These are phyloP conservation scores for Mystacornis crossleyi DNA, from an alignment of 2,113 vertebrate species.

Conservation along the genomic window DNA sequence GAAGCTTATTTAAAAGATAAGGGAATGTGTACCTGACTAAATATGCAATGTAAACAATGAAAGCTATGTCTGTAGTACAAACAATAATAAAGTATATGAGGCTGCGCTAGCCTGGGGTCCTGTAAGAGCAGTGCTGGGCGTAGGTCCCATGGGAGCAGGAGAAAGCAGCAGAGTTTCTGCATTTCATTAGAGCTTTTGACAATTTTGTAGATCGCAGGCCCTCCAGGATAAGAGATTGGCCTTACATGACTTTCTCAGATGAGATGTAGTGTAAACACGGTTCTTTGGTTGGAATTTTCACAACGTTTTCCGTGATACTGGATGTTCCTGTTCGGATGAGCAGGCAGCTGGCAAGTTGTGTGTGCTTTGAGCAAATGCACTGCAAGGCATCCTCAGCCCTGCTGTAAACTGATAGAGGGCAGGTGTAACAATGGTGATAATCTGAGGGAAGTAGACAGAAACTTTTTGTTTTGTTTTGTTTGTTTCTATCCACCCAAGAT, in stretches of 20 bases:
- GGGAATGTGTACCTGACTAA: background rate
- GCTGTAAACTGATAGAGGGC: background rate
- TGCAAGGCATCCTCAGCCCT: background rate
- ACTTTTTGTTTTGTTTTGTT: background rate
- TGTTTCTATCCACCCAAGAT: background rate
- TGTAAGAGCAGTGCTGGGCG: background rate
- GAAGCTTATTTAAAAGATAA: background rate
- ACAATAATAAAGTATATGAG: background rate
- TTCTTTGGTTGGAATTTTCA: background rate
- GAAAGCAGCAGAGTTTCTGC: background rate
- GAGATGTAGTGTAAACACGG: background rate
- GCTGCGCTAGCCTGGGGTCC: background rate
- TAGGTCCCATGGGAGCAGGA: background rate
- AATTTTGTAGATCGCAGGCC: background rate
- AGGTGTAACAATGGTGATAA: background rate
- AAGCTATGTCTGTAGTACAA: background rate
- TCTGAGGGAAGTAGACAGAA: background rate
- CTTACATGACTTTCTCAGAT: background rate
- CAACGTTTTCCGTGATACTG: background rate
- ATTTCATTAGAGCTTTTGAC: background rate
- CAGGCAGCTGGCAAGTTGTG: background rate
- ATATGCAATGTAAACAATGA: background rate
- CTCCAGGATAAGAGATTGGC: background rate
- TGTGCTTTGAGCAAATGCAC: background rate
- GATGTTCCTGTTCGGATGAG: background rate